Conservation (phyloP, 2,797 vertebrate genomes). For the Pogonophryne albipinna region DNA sequence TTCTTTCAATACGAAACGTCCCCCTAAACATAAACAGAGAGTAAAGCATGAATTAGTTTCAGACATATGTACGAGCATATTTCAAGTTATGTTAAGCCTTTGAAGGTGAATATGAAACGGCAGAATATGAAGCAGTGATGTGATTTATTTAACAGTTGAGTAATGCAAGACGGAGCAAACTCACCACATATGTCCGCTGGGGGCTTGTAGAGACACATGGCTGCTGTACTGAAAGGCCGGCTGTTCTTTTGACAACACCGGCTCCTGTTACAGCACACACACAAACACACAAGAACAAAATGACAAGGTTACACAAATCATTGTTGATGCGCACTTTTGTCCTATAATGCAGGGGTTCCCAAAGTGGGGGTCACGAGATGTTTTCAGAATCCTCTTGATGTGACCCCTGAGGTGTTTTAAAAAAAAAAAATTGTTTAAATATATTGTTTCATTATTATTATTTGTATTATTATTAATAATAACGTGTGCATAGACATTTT, state of each 20-base stretch:
- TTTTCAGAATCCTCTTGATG: too few species aligned
- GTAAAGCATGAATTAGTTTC: background rate
- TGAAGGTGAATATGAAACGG: background rate
- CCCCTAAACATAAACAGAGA: slow-evolving; percentile 85
- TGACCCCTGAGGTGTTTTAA: too few species aligned
- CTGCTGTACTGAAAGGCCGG: slow-evolving; percentile 99
- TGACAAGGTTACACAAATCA: too few species aligned
- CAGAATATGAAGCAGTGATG: background rate
- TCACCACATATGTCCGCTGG: slow-evolving; percentile 99
- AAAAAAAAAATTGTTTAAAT: too few species aligned
- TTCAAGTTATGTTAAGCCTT: background rate
- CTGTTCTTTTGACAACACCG: slow-evolving; percentile 97
- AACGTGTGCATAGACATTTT: too few species aligned
- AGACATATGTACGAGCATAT: too few species aligned
- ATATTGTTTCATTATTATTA: too few species aligned
- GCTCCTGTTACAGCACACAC: slow-evolving; percentile 87
- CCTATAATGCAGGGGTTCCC: too few species aligned
- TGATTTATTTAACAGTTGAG: background rate
- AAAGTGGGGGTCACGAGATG: too few species aligned
- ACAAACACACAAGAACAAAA: too few species aligned
- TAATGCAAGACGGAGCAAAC: slow-evolving; percentile 42
- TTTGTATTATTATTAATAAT: too few species aligned
- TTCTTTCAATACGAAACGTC: slow-evolving; percentile 97
- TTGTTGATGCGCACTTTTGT: too few species aligned
- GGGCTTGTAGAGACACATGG: slow-evolving; percentile 96